phyloP scores from a whole-genome alignment of 2,797 vertebrate species.

The Sebastes goodei region DNA sequence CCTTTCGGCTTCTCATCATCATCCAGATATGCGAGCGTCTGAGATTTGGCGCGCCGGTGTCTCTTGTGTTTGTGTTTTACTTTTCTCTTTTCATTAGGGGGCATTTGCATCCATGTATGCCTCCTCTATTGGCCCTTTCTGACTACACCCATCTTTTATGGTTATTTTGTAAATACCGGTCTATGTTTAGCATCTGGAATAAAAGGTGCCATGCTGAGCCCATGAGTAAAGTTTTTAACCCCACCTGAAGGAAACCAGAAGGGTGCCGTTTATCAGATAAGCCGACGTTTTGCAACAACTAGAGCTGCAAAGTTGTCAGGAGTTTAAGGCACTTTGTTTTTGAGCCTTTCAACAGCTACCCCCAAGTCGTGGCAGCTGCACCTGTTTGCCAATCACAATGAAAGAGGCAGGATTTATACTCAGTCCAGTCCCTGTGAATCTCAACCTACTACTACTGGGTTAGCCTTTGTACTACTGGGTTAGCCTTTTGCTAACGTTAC shows the following conservation, averaged over 20 bases:
- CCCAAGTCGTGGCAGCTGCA: conserved; percentile 17
- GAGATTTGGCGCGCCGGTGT: background rate
- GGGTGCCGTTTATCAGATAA: conserved; percentile 42
- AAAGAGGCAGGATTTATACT: conserved; percentile 19
- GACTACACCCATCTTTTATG: conserved; percentile 30
- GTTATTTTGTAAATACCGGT: conserved; percentile 28
- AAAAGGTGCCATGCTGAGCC: conserved; percentile 11
- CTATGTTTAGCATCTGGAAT: conserved; percentile 24
- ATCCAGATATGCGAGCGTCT: conserved; percentile 21
- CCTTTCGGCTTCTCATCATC: conserved; percentile 22
- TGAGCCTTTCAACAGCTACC: conserved; percentile 25
- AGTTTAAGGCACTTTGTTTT: conserved; percentile 35
- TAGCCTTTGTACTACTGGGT: too few species aligned
- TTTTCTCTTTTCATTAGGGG: conserved; percentile 6
- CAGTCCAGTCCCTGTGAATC: background rate
- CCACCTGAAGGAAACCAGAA: conserved; percentile 5
- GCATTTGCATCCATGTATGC: background rate
- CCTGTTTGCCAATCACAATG: conserved; percentile 20
- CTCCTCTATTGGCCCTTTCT: conserved; percentile 21
- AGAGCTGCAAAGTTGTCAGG: conserved; percentile 35
- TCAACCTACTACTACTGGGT: background rate
- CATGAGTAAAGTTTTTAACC: background rate
- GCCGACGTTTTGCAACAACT: conserved; percentile 39
- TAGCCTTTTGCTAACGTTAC: too few species aligned
- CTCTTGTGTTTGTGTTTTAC: conserved; percentile 24